phyloP scores from a whole-genome alignment of 2,797 vertebrate species.

The Manis crassicaudata region DNA sequence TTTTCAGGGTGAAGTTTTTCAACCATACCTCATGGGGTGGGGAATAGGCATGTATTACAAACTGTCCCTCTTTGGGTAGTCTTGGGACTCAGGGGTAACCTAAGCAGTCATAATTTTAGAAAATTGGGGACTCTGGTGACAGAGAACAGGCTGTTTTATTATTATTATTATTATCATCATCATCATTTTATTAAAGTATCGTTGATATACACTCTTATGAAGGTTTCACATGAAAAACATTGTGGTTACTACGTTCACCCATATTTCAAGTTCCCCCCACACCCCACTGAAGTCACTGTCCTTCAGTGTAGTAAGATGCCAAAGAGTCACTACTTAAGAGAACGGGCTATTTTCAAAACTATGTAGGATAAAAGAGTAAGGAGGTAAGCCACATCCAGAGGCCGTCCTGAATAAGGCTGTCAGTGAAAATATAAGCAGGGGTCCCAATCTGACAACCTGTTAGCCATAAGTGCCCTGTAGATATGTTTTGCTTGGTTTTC shows the following conservation, averaged over 20 bases:
- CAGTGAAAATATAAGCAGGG: not conserved
- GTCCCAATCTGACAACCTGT: not conserved
- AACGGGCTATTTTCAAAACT: not conserved
- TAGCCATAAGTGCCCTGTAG: not conserved
- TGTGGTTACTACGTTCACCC: too few species aligned
- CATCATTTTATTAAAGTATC: too few species aligned
- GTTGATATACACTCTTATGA: too few species aligned
- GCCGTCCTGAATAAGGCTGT: not conserved
- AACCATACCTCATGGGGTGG: not conserved
- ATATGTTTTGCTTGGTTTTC: not conserved
- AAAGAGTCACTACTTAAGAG: too few species aligned
- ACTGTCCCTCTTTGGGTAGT: not conserved
- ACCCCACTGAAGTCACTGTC: too few species aligned
- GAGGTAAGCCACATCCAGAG: not conserved
- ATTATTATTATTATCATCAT: too few species aligned
- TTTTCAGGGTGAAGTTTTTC: slow-evolving; percentile 65
- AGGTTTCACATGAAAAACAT: too few species aligned
- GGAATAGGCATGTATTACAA: not conserved
- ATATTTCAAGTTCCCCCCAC: too few species aligned
- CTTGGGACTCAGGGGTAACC: not conserved
- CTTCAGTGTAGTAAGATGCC: too few species aligned
- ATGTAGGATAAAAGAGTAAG: not conserved
- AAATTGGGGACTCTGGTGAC: not conserved
- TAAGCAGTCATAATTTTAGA: not conserved
- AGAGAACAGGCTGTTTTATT: not conserved